Evolutionary conservation across 2,797 vertebrate genomes (phyloP), one percentile per base, ranked within the genome.

Genomic region (Sylvia borin): DNA sequence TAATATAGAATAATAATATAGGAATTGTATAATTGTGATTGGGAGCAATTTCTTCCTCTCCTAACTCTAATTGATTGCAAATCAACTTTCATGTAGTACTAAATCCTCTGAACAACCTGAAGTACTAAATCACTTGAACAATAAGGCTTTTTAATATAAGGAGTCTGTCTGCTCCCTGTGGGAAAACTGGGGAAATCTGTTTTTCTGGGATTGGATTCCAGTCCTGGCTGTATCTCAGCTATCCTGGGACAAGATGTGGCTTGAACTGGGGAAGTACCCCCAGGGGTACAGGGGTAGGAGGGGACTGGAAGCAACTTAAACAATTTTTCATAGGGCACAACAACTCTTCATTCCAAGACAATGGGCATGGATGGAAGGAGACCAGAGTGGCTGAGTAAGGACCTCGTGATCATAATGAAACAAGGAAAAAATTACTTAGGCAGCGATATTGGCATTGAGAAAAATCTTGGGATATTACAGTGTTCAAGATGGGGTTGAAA

Each of bases 361-460:
- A 12, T 24, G 22, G 36, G 10, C 20, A 8, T 0, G 10, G 43
- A 26, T 54, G 34, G 58, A 19, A 71, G 22, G 36, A 36, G 7
- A 55, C 1, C 24, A 73, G 17, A 7, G 7, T 7, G 11, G 5
- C 14, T 72, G 65, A 51, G 24, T 20, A 42, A 72, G 21, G 11
- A 53, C 3, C 3, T 68, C 24, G 7, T 62, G 43, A 25, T 19
- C n/a, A 16, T n/a, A 24, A 11, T 36, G 16, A 65, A 82, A 65
- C 10, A 14, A 7, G 10, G 7, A 2, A 8, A 24, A 34, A 25
- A 34, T 21, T 21, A 4, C 5, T 9, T 12, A 9, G n/a, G 32
- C 17, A 42, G 31, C 42, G 5, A 18, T 10, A 47, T 0, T 2
- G 11, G 26, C 19, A 24, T 2, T 89, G 36, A 16, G 48, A 16